These are phyloP conservation scores for Trinorchestia longiramus DNA, from an alignment of 1,140 invertebrate species.

Conservation along the genomic window DNA sequence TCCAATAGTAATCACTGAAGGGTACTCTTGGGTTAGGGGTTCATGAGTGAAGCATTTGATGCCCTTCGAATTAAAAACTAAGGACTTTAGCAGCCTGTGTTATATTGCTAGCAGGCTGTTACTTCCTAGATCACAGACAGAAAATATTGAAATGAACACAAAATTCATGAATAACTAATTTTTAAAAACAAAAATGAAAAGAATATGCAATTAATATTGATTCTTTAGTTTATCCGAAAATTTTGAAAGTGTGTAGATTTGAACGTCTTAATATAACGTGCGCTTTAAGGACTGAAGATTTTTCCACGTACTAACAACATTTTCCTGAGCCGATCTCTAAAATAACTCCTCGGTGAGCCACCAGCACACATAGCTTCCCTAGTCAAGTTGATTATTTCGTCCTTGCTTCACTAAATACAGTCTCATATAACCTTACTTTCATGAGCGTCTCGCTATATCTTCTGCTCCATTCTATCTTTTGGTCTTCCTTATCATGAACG, in stretches of 20 bases:
- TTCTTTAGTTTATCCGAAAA: not conserved
- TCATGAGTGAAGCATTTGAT: not conserved
- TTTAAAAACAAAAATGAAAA: not conserved
- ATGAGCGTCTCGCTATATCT: not conserved
- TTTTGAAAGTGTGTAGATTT: not conserved
- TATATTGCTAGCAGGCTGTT: not conserved
- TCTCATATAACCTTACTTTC: not conserved
- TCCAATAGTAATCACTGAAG: not conserved
- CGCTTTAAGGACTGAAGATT: not conserved
- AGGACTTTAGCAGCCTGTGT: not conserved
- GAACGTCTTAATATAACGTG: not conserved
- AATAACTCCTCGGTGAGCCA: not conserved
- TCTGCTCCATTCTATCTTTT: not conserved
- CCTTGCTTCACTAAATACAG: conserved; percentile 7
- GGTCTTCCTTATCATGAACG: not conserved
- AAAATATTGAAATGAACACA: not conserved
- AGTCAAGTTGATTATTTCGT: conserved; percentile 9
- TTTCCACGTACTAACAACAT: not conserved
- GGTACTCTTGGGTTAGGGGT: not conserved
- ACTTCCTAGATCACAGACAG: not conserved
- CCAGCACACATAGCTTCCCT: not conserved
- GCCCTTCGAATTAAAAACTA: not conserved
- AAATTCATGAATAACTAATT: not conserved
- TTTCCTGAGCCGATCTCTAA: not conserved
- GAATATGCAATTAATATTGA: not conserved